Evolutionary conservation across 2,113 vertebrate genomes (phyloP).

Genomic region (human (Homo sapiens)): GRCh38 chr1:24219501-24220000

Average conservation of each 20-base stretch:
- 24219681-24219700: neutral
- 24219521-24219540: no score
- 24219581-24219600: no score
- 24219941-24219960: no score
- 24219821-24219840: neutral
- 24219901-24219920: neutral
- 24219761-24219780: neutral
- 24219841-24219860: neutral
- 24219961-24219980: no score
- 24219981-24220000: no score
- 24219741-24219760: neutral
- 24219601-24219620: no score
- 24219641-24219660: neutral
- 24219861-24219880: neutral
- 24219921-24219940: neutral
- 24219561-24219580: no score
- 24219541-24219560: no score
- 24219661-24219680: neutral
- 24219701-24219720: neutral
- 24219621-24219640: neutral
- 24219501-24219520: no score
- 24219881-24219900: neutral
- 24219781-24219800: neutral
- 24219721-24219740: neutral
- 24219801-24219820: neutral